Evolutionary conservation across 2,797 vertebrate species (phyloP), one percentile per base, ranked within the genome.

Genomic region (Acanthurus leucopareius): DNA sequence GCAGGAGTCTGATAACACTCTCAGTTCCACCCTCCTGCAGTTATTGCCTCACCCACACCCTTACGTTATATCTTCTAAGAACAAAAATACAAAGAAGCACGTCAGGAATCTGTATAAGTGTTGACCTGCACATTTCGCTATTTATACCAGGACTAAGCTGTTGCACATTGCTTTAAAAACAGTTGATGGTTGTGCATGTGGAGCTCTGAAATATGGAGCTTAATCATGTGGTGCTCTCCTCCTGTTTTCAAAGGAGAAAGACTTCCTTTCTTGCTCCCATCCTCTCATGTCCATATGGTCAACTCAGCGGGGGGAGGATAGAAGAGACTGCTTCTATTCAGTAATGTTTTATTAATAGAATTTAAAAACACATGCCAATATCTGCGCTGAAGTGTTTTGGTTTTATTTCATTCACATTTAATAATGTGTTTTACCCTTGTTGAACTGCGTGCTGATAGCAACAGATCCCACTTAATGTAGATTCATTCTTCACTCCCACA

Each of bases 221-320:
- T 69, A 63, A 87, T 91, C 76, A 82, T 77, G 78, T 14, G 0
- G 73, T 5, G 66, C 69, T 80, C 40, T 73, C 79, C 80, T 85
- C 56, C 79, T 88, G 83, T 78, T 87, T 87, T 91, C 68, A 88
- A 83, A 85, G 74, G 51, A 75, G 75, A 82, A 84, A 76, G 15
- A 71, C 85, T 84, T 88, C 84, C 87, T 84, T 75, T 86, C 69
- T 63, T 22, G 60, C 57, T 64, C 75, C 53, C 69, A 25, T 85
- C 53, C 63, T 80, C 77, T 82, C 75, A 53, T 79, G 86, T 88
- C 90, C 86, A 90, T 93, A 92, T 92, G 90, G 78, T 86, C 79
- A 66, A 47, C 80, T 77, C 84, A 70, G 67, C 84, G 86, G 89
- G 88, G 78, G 58, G 77, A 67, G 38, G 61, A 68, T 71, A n/a